Evolutionary conservation across 2,113 vertebrate genomes (phyloP).

Genomic region (Cheilinus undulatus): DNA sequence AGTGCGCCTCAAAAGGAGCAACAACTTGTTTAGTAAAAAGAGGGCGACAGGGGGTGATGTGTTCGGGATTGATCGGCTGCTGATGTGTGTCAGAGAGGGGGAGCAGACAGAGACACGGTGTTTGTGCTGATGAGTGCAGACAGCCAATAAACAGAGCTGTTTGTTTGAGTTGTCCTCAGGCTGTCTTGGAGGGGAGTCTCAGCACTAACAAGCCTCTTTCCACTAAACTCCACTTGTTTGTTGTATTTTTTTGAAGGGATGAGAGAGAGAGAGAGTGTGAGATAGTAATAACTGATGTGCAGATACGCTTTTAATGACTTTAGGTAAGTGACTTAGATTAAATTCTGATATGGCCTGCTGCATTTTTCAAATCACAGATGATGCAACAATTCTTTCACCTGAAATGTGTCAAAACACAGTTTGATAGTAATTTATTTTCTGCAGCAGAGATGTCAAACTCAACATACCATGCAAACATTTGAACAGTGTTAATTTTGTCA

Average conservation of each 20-base stretch:
- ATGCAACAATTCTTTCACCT: no score
- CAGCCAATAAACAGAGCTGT: constrained; percentile 46
- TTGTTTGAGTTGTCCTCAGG: constrained; percentile 47
- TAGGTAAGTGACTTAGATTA: no score
- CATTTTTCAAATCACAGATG: no score
- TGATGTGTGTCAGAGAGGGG: constrained; percentile 34
- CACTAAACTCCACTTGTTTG: constrained; percentile 18
- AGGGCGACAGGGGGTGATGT: neutral
- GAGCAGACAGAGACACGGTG: constrained; percentile 9
- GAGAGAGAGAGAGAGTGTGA: neutral
- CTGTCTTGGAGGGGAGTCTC: neutral
- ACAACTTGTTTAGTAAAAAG: neutral
- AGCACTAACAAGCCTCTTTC: neutral
- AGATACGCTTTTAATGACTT: constrained; percentile 1
- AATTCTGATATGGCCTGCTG: no score
- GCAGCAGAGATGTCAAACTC: no score
- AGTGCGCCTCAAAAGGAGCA: constrained; percentile 9
- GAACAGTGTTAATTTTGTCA: no score
- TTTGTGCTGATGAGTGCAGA: constrained; percentile 51
- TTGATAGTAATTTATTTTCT: no score
- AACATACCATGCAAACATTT: no score
- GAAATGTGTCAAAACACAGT: no score
- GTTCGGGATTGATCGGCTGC: constrained; percentile 28
- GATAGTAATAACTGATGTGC: constrained; percentile 19
- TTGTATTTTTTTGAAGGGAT: constrained; percentile 20